These are phyloP conservation scores for Oxycera nigricornis DNA, from an alignment of 2,888 invertebrate genomes.

Conservation along the genomic window DNA sequence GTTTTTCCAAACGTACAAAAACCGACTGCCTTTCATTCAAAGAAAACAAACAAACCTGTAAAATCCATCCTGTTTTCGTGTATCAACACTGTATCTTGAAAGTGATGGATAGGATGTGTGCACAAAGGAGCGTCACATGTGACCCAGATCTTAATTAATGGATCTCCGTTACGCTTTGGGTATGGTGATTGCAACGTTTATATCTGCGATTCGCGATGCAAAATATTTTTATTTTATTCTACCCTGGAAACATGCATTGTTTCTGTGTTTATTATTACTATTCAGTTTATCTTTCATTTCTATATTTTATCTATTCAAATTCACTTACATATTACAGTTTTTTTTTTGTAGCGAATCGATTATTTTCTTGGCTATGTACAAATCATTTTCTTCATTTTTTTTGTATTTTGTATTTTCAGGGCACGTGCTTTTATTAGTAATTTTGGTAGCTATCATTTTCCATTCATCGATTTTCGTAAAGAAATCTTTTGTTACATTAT, in stretches of 20 bases:
- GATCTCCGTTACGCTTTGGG: neutral
- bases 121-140: neutral
- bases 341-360: neutral
- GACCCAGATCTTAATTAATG: neutral
- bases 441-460: neutral
- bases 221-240: neutral
- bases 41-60: too few species aligned
- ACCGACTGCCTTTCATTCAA: too few species aligned
- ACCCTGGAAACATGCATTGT: neutral
- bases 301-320: slow-evolving; percentile 13
- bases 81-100: neutral
- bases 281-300: neutral
- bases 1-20: too few species aligned
- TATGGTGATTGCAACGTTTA: neutral
- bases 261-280: neutral
- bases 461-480: neutral
- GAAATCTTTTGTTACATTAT: neutral
- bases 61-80: neutral
- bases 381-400: neutral
- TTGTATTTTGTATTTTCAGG: neutral
- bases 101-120: neutral
- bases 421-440: neutral
- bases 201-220: neutral
- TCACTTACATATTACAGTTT: slow-evolving; percentile 2
- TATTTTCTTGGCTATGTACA: slow-evolving; percentile 7